These are phyloP conservation scores for Larimichthys crocea DNA, from an alignment of 2,113 vertebrate species.

Conservation along the genomic window DNA sequence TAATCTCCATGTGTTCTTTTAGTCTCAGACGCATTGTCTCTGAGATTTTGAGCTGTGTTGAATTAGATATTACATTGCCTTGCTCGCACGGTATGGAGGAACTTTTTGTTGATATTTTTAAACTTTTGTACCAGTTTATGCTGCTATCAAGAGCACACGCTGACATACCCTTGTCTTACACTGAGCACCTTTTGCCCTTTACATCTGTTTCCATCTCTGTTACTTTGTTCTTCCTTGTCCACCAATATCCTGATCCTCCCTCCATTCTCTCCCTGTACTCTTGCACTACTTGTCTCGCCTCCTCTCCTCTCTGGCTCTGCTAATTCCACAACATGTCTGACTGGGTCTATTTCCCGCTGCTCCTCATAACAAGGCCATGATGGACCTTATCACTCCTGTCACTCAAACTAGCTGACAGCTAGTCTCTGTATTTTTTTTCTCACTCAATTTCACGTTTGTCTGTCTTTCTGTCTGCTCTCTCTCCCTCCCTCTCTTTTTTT, in stretches of 20 bases:
- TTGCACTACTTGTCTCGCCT: slow-evolving; percentile 16
- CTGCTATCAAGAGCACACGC: slow-evolving; percentile 12
- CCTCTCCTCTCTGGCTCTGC: slow-evolving; percentile 31
- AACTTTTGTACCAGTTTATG: not conserved
- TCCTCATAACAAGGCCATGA: slow-evolving; percentile 65
- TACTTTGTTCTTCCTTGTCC: slow-evolving; percentile 23
- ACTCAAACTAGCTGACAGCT: slow-evolving; percentile 60
- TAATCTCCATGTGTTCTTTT: slow-evolving; percentile 18
- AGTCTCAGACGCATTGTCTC: not conserved
- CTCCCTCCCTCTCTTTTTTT: slow-evolving; percentile 5
- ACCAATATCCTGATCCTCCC: slow-evolving; percentile 8
- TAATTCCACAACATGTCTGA: slow-evolving; percentile 68
- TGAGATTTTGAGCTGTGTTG: slow-evolving; percentile 16
- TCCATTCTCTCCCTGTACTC: slow-evolving; percentile 16
- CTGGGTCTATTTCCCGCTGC: slow-evolving; percentile 36
- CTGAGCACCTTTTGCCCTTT: slow-evolving; percentile 21
- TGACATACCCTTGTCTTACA: not conserved
- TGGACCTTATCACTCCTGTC: slow-evolving; percentile 73
- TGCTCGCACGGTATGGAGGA: not conserved
- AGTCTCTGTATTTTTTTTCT: slow-evolving; percentile 17
- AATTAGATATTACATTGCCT: slow-evolving; percentile 4
- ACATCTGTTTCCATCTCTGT: not conserved
- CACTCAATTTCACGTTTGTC: slow-evolving; percentile 23
- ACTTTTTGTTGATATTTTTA: slow-evolving; percentile 4
- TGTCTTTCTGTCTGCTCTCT: slow-evolving; percentile 21